Conservation (phyloP, 2,888 invertebrate species). For the Chydorus sphaericus region DNA sequence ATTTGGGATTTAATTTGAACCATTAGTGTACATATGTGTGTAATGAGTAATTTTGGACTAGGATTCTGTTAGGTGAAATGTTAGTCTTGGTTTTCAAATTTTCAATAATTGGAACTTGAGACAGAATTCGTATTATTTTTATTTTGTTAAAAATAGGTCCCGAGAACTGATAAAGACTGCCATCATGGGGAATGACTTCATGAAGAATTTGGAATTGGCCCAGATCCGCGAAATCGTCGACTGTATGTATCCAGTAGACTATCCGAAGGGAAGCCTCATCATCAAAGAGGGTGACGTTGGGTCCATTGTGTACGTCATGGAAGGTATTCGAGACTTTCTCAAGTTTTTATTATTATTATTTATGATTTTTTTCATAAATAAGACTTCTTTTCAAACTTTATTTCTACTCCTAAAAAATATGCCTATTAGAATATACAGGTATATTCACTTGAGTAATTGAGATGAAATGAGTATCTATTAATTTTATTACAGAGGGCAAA, state of each 20-base stretch:
- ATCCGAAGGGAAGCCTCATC: slow-evolving; percentile 77
- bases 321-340: slow-evolving; percentile 48
- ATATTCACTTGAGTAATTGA: too few species aligned
- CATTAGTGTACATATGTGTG: too few species aligned
- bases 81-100: too few species aligned
- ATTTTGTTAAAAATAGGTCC: slow-evolving; percentile 56
- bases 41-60: too few species aligned
- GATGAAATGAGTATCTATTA: too few species aligned
- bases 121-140: background rate
- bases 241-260: slow-evolving; percentile 96
- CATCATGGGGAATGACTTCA: slow-evolving; percentile 96
- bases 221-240: slow-evolving; percentile 95
- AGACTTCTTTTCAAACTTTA: too few species aligned
- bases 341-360: slow-evolving; percentile 3
- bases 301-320: slow-evolving; percentile 88
- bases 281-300: slow-evolving; percentile 97
- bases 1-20: too few species aligned
- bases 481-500: slow-evolving; percentile 82
- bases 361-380: too few species aligned
- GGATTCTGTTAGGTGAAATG: too few species aligned
- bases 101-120: too few species aligned
- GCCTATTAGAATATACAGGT: too few species aligned
- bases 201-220: slow-evolving; percentile 77
- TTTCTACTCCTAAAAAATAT: too few species aligned
- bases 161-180: slow-evolving; percentile 87